Base-by-base conservation (phyloP, 2,888 invertebrate genomes). In the Tetrapedia diversipes region DNA sequence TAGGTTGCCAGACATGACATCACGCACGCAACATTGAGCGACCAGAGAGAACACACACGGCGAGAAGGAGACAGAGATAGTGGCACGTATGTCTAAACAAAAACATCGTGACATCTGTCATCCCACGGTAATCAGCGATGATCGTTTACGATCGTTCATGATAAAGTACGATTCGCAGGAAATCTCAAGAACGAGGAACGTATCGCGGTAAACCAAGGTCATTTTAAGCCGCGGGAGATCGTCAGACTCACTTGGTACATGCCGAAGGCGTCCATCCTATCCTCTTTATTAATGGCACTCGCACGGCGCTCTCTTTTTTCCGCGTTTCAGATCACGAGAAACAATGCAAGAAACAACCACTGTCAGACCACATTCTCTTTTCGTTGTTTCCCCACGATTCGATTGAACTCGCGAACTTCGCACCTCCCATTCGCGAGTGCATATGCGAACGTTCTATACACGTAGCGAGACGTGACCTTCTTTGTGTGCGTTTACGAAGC, bases 171-270 rank as follows among this genome's bases (percentile, higher is more conserved):
- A 22, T 53, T 39, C 37, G n/a, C n/a, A 41, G 34, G 41, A 60
- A 53, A 57, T 61, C 39, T 27, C 11, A 14, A 29, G 24, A 11
- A 70, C 53, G 64, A 37, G 59, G 49, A 49, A 54, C 60, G 11
- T 64, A 24, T 56, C 41, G 19, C 79, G 73, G 71, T 77, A 69
- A 70, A 66, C 82, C 88, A 89, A 88, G 88, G 89, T 88, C 88
- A 89, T 87, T 88, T 88, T 87, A 86, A 87, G 86, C 66, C 57
- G 77, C 79, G 82, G 80, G 76, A 68, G 66, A 81, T 66, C 63
- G 39, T 54, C 75, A 51, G 73, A 91, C 91, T 91, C 90, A 91
- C 91, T 91, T 91, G 91, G 79, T 90, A 91, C 88, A 91, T 90
- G 87, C 91, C 90, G 86, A 88, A 91, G 86, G 91, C 89, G 89